phyloP scores from a whole-genome alignment of 2,797 vertebrate genomes.

The Poecilia gillii region DNA sequence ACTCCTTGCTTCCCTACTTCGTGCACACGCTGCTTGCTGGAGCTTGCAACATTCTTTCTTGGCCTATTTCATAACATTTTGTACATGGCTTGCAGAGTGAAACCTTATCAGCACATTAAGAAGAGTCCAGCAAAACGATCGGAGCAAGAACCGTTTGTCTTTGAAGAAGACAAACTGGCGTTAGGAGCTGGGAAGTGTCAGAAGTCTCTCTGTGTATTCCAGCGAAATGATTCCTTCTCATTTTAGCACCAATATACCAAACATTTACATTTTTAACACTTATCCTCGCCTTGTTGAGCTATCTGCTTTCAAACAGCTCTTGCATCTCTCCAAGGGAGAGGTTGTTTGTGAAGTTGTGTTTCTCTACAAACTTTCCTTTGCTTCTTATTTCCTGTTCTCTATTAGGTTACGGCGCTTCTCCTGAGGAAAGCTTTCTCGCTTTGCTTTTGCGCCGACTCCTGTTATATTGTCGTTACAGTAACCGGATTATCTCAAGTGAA shows the following conservation, averaged over 20 bases:
- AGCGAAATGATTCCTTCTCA: constrained; percentile 21
- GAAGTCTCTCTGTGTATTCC: not conserved
- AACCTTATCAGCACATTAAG: constrained; percentile 47
- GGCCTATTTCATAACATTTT: constrained; percentile 77
- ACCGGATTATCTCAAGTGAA: not conserved
- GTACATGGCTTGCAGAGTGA: constrained; percentile 61
- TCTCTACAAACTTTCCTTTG: not conserved
- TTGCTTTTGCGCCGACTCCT: not conserved
- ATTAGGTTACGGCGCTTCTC: not conserved
- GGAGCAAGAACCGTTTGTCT: not conserved
- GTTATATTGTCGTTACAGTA: not conserved
- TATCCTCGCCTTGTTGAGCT: constrained; percentile 24
- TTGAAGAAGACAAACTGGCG: not conserved
- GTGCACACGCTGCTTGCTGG: constrained; percentile 74
- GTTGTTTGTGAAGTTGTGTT: not conserved
- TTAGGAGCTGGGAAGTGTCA: not conserved
- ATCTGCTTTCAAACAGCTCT: not conserved
- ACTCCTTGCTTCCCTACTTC: constrained; percentile 66
- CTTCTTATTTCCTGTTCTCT: not conserved
- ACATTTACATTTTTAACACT: constrained; percentile 31
- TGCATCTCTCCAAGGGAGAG: no score
- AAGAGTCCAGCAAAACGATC: constrained; percentile 7
- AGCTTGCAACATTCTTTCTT: constrained; percentile 83
- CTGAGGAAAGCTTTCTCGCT: not conserved
- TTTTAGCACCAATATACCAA: constrained; percentile 28